Conservation (phyloP, 2,113 vertebrate species). For the Onychorhynchus coronatus region DNA sequence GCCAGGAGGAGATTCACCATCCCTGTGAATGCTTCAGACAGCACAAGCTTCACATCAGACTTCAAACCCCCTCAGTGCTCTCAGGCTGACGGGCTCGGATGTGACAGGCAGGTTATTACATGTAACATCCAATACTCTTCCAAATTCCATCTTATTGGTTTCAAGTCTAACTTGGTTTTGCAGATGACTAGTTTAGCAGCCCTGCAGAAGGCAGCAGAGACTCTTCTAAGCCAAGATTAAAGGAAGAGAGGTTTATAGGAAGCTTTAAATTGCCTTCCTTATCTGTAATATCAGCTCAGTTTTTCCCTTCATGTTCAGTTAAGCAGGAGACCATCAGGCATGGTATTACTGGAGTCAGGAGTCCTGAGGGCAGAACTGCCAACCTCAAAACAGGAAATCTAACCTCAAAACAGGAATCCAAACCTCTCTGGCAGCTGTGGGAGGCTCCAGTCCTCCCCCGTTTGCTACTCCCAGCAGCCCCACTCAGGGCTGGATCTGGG, state of each 20-base stretch:
- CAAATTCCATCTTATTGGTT: background rate
- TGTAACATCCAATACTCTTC: background rate
- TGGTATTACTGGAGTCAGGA: background rate
- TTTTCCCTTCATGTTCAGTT: background rate
- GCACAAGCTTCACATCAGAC: background rate
- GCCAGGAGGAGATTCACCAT: background rate
- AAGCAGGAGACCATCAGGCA: background rate
- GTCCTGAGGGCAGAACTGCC: background rate
- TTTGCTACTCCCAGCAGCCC: background rate
- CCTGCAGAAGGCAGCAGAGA: background rate
- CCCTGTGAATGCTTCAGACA: background rate
- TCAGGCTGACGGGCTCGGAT: background rate
- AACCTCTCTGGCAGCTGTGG: background rate
- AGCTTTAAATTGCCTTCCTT: background rate
- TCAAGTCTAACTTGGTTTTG: background rate
- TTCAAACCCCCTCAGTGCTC: background rate
- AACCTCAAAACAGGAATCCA: background rate
- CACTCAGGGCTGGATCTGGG: background rate
- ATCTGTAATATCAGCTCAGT: background rate
- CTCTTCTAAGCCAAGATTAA: background rate
- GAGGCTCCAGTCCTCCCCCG: background rate
- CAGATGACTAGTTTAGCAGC: background rate
- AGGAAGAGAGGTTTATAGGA: background rate
- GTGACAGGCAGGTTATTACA: constrained; percentile 8
- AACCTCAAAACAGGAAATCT: background rate